These are phyloP conservation scores for Ailuropoda melanoleuca DNA, from an alignment of 2,113 vertebrate species.

Conservation along the genomic window DNA sequence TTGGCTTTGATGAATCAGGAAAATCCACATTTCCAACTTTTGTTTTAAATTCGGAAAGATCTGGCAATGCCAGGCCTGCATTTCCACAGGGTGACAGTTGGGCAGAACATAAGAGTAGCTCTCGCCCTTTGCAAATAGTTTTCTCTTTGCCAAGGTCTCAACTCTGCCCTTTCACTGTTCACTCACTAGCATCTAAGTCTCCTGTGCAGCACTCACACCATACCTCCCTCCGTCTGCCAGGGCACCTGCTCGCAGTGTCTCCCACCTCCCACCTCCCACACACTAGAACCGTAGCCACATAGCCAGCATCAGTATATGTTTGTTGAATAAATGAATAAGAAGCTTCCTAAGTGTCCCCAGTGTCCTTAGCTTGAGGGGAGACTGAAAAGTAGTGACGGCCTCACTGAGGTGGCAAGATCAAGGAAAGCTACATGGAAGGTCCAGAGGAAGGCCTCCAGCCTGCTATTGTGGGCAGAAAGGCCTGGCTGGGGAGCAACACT, in stretches of 20 bases:
- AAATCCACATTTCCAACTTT: not conserved
- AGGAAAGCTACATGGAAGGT: not conserved
- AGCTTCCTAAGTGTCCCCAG: not conserved
- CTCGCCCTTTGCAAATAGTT: not conserved
- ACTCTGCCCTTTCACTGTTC: not conserved
- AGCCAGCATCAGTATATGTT: not conserved
- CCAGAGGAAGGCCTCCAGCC: not conserved
- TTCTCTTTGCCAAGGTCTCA: not conserved
- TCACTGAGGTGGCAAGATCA: not conserved
- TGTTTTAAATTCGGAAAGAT: not conserved
- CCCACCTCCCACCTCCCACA: rapidly evolving
- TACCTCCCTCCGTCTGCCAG: not conserved
- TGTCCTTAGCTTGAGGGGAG: not conserved
- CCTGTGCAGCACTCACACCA: not conserved
- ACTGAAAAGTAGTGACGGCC: not conserved
- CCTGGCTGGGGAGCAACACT: not conserved
- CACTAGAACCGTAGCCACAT: rapidly evolving
- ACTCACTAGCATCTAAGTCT: not conserved
- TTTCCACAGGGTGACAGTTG: not conserved
- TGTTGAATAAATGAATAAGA: not conserved
- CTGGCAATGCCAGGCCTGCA: not conserved
- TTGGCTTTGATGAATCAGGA: not conserved
- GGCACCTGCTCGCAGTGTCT: not conserved
- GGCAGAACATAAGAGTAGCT: not conserved
- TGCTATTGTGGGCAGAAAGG: not conserved